Evolutionary conservation across 1,140 invertebrate species (phyloP).

Genomic region (Rhagoletis pomonella): DNA sequence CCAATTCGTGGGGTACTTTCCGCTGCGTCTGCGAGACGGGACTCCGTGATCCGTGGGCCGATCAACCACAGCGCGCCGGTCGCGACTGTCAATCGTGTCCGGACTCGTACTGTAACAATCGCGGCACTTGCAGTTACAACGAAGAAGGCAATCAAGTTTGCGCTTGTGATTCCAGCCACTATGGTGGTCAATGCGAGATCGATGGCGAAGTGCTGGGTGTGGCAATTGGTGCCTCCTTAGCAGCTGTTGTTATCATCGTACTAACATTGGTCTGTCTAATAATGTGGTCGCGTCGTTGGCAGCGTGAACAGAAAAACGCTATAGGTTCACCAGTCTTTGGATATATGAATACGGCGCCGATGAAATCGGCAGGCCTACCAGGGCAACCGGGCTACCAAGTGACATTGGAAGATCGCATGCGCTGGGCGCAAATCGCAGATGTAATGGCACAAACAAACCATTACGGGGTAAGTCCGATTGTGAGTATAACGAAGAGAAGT

Average conservation of each 20-base stretch:
- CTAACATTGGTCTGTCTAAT: conserved; percentile 90
- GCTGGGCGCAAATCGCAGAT: conserved; percentile 90
- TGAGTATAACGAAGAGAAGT: conserved; percentile 40
- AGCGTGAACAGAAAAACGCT: conserved; percentile 87
- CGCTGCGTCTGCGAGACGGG: conserved; percentile 88
- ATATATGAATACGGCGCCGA: conserved; percentile 85
- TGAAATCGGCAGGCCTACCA: conserved; percentile 79
- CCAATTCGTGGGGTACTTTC: conserved; percentile 93
- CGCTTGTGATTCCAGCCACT: conserved; percentile 88
- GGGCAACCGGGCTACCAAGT: conserved; percentile 81
- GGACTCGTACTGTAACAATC: conserved; percentile 85
- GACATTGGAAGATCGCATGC: conserved; percentile 83
- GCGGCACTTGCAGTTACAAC: conserved; percentile 87
- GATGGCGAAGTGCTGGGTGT: conserved; percentile 94
- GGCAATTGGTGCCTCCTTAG: conserved; percentile 90
- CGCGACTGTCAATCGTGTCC: conserved; percentile 86
- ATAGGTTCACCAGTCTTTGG: conserved; percentile 86
- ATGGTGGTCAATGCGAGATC: conserved; percentile 90
- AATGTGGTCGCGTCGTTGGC: conserved; percentile 95
- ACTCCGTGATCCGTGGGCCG: conserved; percentile 83
- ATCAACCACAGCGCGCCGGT: conserved; percentile 79
- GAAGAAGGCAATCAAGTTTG: conserved; percentile 85
- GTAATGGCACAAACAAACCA: conserved; percentile 88
- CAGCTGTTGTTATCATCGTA: conserved; percentile 90
- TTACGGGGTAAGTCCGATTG: conserved; percentile 80